Conservation (phyloP, 53 echinoderm and acorn worm species). For the Hippasteria phrygiana region DNA sequence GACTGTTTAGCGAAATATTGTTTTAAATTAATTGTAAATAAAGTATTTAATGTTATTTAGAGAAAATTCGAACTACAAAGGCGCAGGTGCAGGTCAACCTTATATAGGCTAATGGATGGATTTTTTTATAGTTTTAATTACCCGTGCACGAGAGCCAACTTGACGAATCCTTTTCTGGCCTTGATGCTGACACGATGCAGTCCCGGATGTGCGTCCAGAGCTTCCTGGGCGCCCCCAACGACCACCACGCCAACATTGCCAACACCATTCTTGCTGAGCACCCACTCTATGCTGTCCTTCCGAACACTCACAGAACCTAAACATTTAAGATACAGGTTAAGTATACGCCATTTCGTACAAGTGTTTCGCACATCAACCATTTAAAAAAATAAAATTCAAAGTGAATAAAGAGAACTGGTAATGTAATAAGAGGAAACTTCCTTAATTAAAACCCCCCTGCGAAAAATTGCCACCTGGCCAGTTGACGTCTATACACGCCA, state of each 20-base stretch:
- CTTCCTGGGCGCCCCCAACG: slow-evolving; percentile 88
- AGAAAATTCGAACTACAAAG: too few species aligned
- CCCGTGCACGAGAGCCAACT: slow-evolving; percentile 89
- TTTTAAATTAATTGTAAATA: too few species aligned
- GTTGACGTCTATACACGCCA: too few species aligned
- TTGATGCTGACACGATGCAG: slow-evolving; percentile 67
- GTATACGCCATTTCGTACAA: neutral
- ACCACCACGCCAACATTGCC: slow-evolving; percentile 85
- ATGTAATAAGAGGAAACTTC: too few species aligned
- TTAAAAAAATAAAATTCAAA: neutral
- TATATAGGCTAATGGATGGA: neutral
- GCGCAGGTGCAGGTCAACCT: neutral
- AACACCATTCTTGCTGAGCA: slow-evolving; percentile 71
- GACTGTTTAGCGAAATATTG: too few species aligned
- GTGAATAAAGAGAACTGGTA: too few species aligned
- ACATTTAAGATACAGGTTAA: neutral
- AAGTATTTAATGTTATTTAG: too few species aligned
- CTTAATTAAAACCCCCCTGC: too few species aligned
- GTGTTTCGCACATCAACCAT: too few species aligned
- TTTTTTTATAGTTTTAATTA: slow-evolving; percentile 37
- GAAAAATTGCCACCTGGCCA: too few species aligned
- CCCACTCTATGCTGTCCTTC: slow-evolving; percentile 86
- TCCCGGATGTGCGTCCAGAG: slow-evolving; percentile 89
- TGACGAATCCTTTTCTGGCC: slow-evolving; percentile 91
- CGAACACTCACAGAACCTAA: slow-evolving; percentile 68